Evolutionary conservation across 1,140 invertebrate genomes (phyloP).

Genomic region (Xylocopa sonorina): DNA sequence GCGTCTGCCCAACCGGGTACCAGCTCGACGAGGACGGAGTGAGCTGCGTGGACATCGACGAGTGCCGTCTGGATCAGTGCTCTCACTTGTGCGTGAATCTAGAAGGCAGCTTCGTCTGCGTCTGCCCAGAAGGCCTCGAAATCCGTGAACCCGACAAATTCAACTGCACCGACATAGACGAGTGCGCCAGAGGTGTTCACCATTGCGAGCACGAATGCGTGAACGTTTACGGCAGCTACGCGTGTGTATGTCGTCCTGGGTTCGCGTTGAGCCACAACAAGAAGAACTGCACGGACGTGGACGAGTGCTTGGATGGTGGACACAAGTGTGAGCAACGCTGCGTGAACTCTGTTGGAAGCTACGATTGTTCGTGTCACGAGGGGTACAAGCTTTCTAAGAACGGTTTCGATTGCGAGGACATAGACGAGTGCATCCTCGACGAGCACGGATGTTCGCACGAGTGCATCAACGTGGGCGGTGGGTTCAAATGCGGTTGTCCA

Average conservation of each 20-base stretch:
- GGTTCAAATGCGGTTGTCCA: conserved; percentile 85
- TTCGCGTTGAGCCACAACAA: conserved; percentile 82
- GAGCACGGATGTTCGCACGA: conserved; percentile 81
- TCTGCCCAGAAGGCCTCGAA: conserved; percentile 84
- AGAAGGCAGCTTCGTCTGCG: conserved; percentile 87
- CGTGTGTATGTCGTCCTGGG: conserved; percentile 84
- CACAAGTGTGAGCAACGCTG: conserved; percentile 84
- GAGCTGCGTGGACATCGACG: conserved; percentile 86
- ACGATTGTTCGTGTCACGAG: conserved; percentile 84
- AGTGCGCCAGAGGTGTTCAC: conserved; percentile 81
- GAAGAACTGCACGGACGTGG: conserved; percentile 83
- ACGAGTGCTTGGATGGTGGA: conserved; percentile 69
- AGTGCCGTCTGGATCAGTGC: conserved; percentile 80
- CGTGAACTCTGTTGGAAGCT: conserved; percentile 85
- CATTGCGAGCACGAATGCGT: conserved; percentile 77
- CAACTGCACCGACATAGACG: conserved; percentile 86
- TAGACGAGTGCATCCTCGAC: conserved; percentile 79
- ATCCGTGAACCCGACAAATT: conserved; percentile 82
- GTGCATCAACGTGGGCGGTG: conserved; percentile 86
- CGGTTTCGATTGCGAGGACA: conserved; percentile 83
- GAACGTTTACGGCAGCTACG: conserved; percentile 82
- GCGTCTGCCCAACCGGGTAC: conserved; percentile 85
- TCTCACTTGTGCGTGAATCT: conserved; percentile 86
- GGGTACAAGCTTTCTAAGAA: conserved; percentile 83
- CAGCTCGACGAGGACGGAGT: conserved; percentile 74